Evolutionary conservation across 2,113 vertebrate species (phyloP), one percentile per base, ranked within the genome.

Genomic region (Channa argus): DNA sequence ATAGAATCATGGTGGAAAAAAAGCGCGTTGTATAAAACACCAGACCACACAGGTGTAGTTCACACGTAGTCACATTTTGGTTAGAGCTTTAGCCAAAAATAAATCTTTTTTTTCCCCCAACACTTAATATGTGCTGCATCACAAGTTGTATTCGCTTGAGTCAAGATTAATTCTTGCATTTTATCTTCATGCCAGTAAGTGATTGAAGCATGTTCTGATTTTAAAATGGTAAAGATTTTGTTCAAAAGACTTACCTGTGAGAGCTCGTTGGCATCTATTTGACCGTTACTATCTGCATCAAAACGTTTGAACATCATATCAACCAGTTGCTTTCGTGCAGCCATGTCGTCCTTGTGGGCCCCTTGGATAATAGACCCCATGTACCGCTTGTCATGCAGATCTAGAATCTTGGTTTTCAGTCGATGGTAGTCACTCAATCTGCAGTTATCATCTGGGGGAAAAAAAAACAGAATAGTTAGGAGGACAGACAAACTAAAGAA

Each of bases 291-390:
- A 83, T 99, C 95, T 3, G 94, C 93, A 76, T 99, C 97, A 81
- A 98, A 98, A 89, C 95, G 95, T 71, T 94, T 94, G 89, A 98
- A 99, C 95, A 98, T 96, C 37, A 95, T 80, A 84, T 99, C 97
- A 46, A 97, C 96, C 71, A 99, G 91, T 53, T 93, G 75, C 86
- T 96, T 97, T 90, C 94, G 96, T 77, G 91, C 90, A 8, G 83
- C 79, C 87, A 95, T 92, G 86, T 95, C 94, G 79, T 97, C 95
- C 50, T 84, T 87, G 54, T 88, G 63, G 14, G 74, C 75, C 38
- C 90, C 94, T 49, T 93, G 92, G 88, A 89, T 82, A 79, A 92
- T 84, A 52, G 93, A 89, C 10, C 82, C 86, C 71, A 91, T 60
- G 55, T 96, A 95, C 70, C 92, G 95, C 81, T 83, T 95, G 59